Evolutionary conservation across 2,797 vertebrate genomes (phyloP).

Genomic region (Micromesistius poutassou): DNA sequence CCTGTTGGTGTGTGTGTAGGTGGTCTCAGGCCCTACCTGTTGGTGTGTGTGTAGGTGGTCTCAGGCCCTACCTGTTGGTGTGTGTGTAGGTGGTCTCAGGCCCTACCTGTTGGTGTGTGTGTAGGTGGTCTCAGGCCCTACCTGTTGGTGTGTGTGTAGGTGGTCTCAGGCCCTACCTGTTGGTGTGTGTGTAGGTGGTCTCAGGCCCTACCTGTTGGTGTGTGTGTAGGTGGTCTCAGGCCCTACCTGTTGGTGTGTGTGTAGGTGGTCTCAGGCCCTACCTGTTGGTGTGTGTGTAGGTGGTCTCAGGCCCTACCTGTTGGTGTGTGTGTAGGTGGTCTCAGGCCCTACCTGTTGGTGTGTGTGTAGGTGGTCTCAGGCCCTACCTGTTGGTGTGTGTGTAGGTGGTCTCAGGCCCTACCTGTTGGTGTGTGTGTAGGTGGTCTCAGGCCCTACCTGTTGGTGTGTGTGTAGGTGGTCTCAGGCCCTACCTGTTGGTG

Average conservation of each 20-base stretch:
- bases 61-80: not conserved
- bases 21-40: not conserved
- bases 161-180: not conserved
- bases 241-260: too few relatives aligned
- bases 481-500: not conserved
- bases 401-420: not conserved
- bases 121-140: not conserved
- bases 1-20: not conserved
- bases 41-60: not conserved
- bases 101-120: not conserved
- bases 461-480: not conserved
- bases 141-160: not conserved
- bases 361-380: too few relatives aligned
- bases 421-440: not conserved
- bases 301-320: too few relatives aligned
- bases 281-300: too few relatives aligned
- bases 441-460: not conserved
- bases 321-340: too few relatives aligned
- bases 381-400: not conserved
- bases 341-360: too few relatives aligned
- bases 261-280: too few relatives aligned
- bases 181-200: too few relatives aligned
- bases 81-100: not conserved
- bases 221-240: too few relatives aligned
- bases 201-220: too few relatives aligned